Evolutionary conservation across 2,888 invertebrate genomes (phyloP).

Genomic region (Hofmannophila pseudospretella): DNA sequence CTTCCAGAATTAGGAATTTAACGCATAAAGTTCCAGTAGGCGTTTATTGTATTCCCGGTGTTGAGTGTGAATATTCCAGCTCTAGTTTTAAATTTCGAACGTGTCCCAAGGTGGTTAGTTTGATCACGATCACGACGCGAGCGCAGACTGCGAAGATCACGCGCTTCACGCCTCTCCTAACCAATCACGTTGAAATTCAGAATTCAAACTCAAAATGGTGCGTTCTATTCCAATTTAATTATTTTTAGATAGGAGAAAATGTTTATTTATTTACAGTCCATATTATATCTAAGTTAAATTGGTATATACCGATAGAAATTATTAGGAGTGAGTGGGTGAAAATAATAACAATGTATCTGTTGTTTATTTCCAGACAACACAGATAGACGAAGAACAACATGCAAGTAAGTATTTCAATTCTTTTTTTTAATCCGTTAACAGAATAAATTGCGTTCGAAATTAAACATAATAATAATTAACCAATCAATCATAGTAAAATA

Average conservation of each 20-base stretch:
- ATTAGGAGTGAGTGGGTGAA: too few relatives aligned
- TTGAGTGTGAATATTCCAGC: constrained; percentile 20
- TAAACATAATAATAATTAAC: too few relatives aligned
- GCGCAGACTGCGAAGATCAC: constrained; percentile 32
- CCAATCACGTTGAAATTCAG: constrained; percentile 18
- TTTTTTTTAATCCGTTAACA: too few relatives aligned
- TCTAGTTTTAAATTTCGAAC: constrained; percentile 47
- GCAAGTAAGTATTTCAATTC: constrained; percentile 66
- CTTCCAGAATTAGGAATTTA: constrained; percentile 18
- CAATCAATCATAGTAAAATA: too few relatives aligned
- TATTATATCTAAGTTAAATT: too few relatives aligned
- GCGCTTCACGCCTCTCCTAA: constrained; percentile 10
- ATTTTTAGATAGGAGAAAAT: constrained; percentile 6
- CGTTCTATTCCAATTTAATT: constrained; percentile 21
- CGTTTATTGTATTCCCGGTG: constrained; percentile 23
- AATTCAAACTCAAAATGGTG: constrained; percentile 48
- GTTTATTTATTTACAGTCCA: too few relatives aligned
- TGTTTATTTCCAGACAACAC: constrained; percentile 44
- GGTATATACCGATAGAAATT: too few relatives aligned
- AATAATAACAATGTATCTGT: constrained; percentile 8
- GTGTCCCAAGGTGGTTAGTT: constrained; percentile 46
- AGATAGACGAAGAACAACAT: constrained; percentile 70
- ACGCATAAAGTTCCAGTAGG: constrained; percentile 14
- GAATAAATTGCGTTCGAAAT: too few relatives aligned
- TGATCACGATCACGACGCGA: constrained; percentile 40